Evolutionary conservation across 2,113 vertebrate genomes (phyloP).

Genomic region (Vidua macroura): DNA sequence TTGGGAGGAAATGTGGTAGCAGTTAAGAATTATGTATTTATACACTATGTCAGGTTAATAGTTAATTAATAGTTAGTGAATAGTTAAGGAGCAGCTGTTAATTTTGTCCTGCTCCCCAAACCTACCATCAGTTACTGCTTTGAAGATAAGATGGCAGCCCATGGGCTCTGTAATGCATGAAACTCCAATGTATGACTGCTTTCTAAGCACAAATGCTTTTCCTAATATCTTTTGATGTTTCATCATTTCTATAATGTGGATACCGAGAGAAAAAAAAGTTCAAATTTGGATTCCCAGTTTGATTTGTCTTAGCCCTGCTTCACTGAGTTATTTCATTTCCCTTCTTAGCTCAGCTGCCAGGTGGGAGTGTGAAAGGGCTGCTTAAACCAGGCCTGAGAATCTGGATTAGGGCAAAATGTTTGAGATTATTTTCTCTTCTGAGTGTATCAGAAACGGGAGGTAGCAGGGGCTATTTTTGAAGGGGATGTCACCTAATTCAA

Average conservation of each 20-base stretch:
- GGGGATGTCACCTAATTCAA: neutral
- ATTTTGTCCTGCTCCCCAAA: neutral
- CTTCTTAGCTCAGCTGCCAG: neutral
- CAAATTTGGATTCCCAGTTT: neutral
- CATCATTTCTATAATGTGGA: neutral
- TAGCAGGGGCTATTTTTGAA: neutral
- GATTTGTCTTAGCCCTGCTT: neutral
- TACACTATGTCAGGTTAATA: accelerated
- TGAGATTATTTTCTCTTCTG: neutral
- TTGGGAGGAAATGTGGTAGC: neutral
- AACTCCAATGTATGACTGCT: neutral
- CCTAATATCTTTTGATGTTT: neutral
- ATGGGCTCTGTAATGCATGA: neutral
- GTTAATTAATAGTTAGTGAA: neutral
- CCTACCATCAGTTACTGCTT: neutral
- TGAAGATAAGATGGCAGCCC: neutral
- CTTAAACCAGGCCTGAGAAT: neutral
- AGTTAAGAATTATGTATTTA: neutral
- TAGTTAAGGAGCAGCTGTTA: neutral
- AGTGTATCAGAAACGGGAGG: neutral
- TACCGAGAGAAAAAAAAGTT: neutral
- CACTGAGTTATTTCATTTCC: neutral
- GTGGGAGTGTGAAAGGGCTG: neutral
- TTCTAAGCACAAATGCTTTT: neutral
- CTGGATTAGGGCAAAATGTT: neutral